A percentile compares a stretch with the other conserved stretches of the same genome.
These are phyloP conservation scores for Orchesella cincta DNA, from an alignment of 1,140 invertebrate species.

Conservation along the genomic window DNA sequence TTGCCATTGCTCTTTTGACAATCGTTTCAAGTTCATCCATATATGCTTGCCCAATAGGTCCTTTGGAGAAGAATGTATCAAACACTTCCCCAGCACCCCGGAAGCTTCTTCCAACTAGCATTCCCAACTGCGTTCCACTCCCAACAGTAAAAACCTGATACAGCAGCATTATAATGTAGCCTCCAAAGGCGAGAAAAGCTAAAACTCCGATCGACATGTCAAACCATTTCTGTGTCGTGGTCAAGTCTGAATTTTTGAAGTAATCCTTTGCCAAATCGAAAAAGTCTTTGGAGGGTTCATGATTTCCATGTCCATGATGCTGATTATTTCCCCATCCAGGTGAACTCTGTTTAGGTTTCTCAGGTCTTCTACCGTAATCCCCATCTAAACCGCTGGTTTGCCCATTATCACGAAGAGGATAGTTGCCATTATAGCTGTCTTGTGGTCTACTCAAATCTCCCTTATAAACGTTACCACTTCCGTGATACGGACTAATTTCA, in stretches of 20 bases:
- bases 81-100: neutral
- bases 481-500: neutral
- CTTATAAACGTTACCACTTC: neutral
- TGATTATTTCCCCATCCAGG: neutral
- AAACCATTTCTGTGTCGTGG: neutral
- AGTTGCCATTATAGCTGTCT: neutral
- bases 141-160: conserved; percentile 28
- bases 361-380: too few relatives aligned
- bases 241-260: neutral
- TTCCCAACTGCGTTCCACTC: neutral
- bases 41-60: neutral
- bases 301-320: neutral
- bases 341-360: neutral
- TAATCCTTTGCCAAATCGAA: conserved; percentile 1
- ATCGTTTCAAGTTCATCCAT: conserved; percentile 16
- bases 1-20: conserved; percentile 22
- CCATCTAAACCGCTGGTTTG: too few relatives aligned
- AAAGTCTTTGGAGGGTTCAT: neutral
- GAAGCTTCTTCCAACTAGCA: neutral
- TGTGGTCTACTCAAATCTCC: neutral
- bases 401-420: too few relatives aligned
- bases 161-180: conserved; percentile 34
- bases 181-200: conserved; percentile 41
- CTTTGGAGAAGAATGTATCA: conserved; percentile 6
- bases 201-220: conserved; percentile 38